Evolutionary conservation across 2,113 vertebrate genomes (phyloP), one percentile per base, ranked within the genome.

Genomic region (Dinomys branickii): DNA sequence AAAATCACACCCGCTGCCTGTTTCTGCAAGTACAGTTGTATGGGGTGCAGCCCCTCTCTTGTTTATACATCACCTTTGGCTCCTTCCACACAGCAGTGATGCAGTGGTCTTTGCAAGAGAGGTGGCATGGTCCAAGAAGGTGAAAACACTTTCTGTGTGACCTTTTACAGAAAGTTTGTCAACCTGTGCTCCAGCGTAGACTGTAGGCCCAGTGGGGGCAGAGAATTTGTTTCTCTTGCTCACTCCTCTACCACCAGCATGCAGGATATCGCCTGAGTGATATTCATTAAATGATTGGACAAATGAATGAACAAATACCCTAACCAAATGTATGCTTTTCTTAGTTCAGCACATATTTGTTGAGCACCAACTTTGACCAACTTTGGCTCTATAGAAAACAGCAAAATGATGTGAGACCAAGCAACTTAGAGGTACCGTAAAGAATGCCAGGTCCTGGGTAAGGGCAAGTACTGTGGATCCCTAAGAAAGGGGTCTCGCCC

Each of bases 271-370:
- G 7, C 28, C n/a, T 80, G 26, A 26, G 69, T 81, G 78, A 69
- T 91, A 89, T 56, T 84, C 65, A 92, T 50, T 87, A 77, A 95
- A 35, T 73, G 19, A 92, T 33, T 75, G 28, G 41, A 30, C 50
- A 61, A 28, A 20, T 44, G 3, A 35, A 35, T 91, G 87, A 81
- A 63, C 78, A 44, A 35, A 52, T 81, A 47, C 35, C 52, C 44
- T 8, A 58, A 35, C 20, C 24, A 94, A 35, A 93, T 78, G 5
- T 71, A 33, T 56, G 8, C 0, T 94, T 87, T 95, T 67, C 41
- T 94, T 82, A 41, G 54, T 59, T 91, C n/a, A 81, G 14, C 35
- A 58, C 33, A n/a, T 80, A 90, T 20, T 84, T 85, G 85, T 24
- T 59, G n/a, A 91, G 26, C 12, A 54, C 41, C 78, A 52, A 26